Conservation (phyloP, 2,888 invertebrate species). For the Cataglyphis albicans region DNA sequence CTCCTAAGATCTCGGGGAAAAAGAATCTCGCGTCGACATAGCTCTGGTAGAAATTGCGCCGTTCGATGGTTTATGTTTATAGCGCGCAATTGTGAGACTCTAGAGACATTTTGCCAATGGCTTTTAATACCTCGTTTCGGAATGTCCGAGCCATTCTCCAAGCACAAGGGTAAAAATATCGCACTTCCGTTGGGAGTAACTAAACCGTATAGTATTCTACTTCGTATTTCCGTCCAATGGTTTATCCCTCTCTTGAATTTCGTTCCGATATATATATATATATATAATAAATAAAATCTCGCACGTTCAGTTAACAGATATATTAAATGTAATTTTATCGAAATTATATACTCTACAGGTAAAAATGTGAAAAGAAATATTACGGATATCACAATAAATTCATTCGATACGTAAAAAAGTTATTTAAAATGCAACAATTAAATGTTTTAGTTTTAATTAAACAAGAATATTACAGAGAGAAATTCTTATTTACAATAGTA, state of each 20-base stretch:
- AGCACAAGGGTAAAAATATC: slow-evolving; percentile 30
- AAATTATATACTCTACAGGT: neutral
- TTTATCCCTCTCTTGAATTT: neutral
- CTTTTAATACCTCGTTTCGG: slow-evolving; percentile 55
- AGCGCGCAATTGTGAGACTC: slow-evolving; percentile 35
- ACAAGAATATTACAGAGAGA: neutral
- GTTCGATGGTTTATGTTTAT: slow-evolving; percentile 16
- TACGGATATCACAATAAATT: neutral
- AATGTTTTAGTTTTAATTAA: neutral
- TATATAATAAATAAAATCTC: neutral
- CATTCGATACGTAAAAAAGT: neutral
- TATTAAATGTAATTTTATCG: slow-evolving; percentile 1
- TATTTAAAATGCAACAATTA: neutral
- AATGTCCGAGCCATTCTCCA: slow-evolving; percentile 40
- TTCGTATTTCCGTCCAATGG: neutral
- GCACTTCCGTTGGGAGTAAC: slow-evolving; percentile 20
- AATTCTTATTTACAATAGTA: neutral
- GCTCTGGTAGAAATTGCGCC: neutral
- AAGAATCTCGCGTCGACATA: slow-evolving; percentile 2
- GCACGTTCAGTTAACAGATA: neutral
- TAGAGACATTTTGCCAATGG: slow-evolving; percentile 39
- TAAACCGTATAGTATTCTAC: slow-evolving; percentile 19
- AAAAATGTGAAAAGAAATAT: neutral
- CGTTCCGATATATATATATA: neutral
- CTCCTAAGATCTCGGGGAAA: slow-evolving; percentile 13